Evolutionary conservation across 2,888 invertebrate species (phyloP).

Genomic region (Heliconius sara): DNA sequence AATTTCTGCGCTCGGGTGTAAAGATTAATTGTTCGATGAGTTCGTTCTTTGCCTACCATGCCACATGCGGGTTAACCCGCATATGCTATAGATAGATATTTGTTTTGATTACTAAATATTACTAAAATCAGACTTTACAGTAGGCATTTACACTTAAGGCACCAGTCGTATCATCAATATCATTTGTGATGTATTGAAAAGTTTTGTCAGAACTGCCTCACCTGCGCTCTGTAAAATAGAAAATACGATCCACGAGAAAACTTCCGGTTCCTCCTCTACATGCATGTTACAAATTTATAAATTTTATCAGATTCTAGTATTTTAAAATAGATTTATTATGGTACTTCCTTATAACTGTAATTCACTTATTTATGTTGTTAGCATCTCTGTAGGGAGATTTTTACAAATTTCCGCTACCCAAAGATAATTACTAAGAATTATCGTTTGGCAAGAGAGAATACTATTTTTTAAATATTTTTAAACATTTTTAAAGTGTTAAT

Average conservation of each 20-base stretch:
- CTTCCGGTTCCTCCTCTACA: conserved; percentile 53
- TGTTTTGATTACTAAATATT: background rate
- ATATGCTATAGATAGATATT: background rate
- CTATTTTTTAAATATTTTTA: too few species aligned
- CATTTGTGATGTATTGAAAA: conserved; percentile 71
- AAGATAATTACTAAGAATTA: too few species aligned
- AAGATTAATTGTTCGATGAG: too few species aligned
- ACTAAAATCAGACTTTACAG: background rate
- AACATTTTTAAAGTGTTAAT: too few species aligned
- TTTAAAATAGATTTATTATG: background rate
- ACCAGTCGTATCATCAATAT: conserved; percentile 61
- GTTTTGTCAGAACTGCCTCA: conserved; percentile 66
- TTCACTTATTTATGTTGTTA: too few species aligned
- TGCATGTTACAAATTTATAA: conserved; percentile 30
- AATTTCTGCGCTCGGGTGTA: background rate
- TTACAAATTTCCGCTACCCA: too few species aligned
- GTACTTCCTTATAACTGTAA: background rate
- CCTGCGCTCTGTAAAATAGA: conserved; percentile 69
- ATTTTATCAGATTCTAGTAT: background rate
- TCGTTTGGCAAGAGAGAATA: too few species aligned
- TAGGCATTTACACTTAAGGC: conserved; percentile 37
- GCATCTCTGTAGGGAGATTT: too few species aligned
- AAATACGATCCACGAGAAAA: conserved; percentile 64
- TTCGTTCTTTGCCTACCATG: background rate
- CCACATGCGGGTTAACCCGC: background rate